Conservation (phyloP, 1,140 invertebrate genomes). For the Lasioglossum baleicum region DNA sequence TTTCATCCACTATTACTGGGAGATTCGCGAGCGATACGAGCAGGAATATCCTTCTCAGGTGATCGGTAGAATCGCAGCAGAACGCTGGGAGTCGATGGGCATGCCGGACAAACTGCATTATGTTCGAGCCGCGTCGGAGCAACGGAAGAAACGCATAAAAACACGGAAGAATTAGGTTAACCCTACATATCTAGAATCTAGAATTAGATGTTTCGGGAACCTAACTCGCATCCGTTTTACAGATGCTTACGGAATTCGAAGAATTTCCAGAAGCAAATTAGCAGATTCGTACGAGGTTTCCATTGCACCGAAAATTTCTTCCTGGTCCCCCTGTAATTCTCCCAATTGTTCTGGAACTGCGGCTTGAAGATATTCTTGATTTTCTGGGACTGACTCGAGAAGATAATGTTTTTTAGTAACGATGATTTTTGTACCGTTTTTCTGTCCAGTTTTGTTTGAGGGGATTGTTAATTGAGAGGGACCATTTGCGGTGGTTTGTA, state of each 20-base stretch:
- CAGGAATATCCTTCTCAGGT: slow-evolving; percentile 48
- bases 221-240: too few species aligned
- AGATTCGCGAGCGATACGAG: slow-evolving; percentile 41
- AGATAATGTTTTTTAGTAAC: too few species aligned
- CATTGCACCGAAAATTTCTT: too few species aligned
- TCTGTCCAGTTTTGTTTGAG: neutral
- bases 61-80: slow-evolving; percentile 61
- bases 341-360: neutral
- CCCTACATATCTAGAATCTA: neutral
- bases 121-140: slow-evolving; percentile 46
- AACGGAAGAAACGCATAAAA: slow-evolving; percentile 26
- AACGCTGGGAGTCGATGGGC: slow-evolving; percentile 60
- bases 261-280: neutral
- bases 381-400: too few species aligned
- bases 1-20: slow-evolving; percentile 60
- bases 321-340: too few species aligned
- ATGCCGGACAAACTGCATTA: slow-evolving; percentile 45
- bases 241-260: too few species aligned
- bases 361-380: too few species aligned
- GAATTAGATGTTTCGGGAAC: neutral
- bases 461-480: neutral
- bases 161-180: neutral
- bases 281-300: neutral
- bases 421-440: neutral
- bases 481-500: neutral